Base-by-base conservation (phyloP, 1,140 invertebrate genomes). In the fruit fly (Drosophila melanogaster) region DNA sequence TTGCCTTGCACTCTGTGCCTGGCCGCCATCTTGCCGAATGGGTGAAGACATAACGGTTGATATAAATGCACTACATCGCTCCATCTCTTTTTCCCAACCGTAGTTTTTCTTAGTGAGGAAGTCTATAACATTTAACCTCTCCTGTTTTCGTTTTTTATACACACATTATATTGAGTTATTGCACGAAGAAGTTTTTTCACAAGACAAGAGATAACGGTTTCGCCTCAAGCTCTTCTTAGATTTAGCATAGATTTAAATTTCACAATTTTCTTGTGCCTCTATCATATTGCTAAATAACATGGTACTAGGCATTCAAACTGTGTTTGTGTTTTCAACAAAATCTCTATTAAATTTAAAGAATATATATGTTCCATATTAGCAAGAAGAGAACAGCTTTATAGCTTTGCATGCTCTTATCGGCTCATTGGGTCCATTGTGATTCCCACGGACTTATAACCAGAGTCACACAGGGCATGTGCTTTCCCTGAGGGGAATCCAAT, bases 21-120 rank as follows among this genome's bases (percentile, higher is more conserved):
- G 54, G 72, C 41, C 80, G 80, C 80, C 80, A 84, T 84, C 81
- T 84, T 84, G 80, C 57, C 53, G 65, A 49, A 55, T 54, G 38
- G 19, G 43, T 65, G 4, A 51, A 78, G 46, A 50, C 57, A 66
- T 66, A 76, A 62, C 71, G 38, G 66, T 65, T 69, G 56, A 81
- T 73, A 79, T 49, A 71, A 65, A 3, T 75, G 46, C 47, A 81
- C 44, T 41, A 19, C 30, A 51, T 49, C 14, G 10, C 33, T 38
- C 47, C 17, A 49, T 58, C 55, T 24, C 37, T 4, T 12, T 38
- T 12, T 14, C 0, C 14, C 38, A 49, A 24, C 51, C 1, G 11
- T 54, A 44, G 5, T 37, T 69, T 46, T 30, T 30, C 17, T 40
- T 44, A 17, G 10, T 44, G 4, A 7, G 38, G 35, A 41, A 24